Base-by-base conservation (phyloP, 1,140 invertebrate genomes). In the Apis dorsata region DNA sequence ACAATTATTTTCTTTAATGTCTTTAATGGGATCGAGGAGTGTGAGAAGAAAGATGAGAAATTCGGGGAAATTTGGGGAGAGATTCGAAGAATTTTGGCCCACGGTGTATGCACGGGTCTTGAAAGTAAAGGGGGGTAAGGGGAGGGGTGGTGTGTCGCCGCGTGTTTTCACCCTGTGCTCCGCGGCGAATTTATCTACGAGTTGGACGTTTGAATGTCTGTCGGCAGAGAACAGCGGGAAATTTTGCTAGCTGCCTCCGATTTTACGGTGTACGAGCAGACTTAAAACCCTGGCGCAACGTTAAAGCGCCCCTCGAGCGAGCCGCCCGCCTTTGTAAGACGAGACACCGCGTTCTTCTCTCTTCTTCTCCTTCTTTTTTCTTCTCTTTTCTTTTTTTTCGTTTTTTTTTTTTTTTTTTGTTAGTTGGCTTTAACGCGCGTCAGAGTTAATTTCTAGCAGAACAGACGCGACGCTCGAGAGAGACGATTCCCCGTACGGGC, bases 201-300 rank as follows among this genome's bases (percentile, higher is more conserved):
- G 51, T 70, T 69, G 55, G 69, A 65, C 59, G 57, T 44, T 69
- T 81, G n/a, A 81, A 59, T 51, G 79, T 68, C 53, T 74, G 63
- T 15, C 53, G 34, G 44, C 53, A 1, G 28, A 44, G 68, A 55
- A 60, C 34, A 9, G 24, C 15, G 7, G 53, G 49, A 80, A 57
- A 65, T 80, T 73, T 81, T 55, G 53, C 79, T 44, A 17, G 71
- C 79, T 66, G 72, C 21, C 72, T 81, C 5, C 72, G 72, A 81
- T 81, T 81, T 81, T 75, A 10, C 79, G 53, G 17, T 13, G 53
- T 75, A 28, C 79, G 62, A 66, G 62, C 79, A 75, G 70, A 51
- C 79, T 75, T 57, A 81, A 81, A 81, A 55, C 60, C 68, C 34
- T 8, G 17, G 19, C 74, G 74, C 51, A 70, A 77, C 75, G 74